Evolutionary conservation across 2,797 vertebrate genomes (phyloP).

Genomic region (Glyptemys insculpta): DNA sequence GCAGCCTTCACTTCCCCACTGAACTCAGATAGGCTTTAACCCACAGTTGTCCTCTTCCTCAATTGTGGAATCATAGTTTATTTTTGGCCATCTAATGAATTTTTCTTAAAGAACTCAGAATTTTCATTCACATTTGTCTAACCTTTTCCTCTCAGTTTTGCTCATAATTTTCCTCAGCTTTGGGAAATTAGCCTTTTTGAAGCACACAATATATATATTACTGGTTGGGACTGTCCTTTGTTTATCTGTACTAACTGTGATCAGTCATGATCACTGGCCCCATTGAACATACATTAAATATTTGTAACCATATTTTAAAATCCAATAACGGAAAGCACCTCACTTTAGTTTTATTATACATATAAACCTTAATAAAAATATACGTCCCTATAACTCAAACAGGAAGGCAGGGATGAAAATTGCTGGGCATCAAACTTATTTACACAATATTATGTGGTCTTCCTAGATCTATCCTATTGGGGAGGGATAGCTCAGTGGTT

Average conservation of each 20-base stretch:
- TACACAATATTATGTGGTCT: neutral
- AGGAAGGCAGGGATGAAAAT: neutral
- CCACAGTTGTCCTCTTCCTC: neutral
- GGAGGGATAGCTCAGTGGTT: no score
- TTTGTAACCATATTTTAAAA: neutral
- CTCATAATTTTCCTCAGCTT: neutral
- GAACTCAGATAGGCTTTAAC: neutral
- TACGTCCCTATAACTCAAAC: neutral
- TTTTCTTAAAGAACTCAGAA: accelerated
- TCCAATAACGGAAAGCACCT: neutral
- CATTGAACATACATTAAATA: neutral
- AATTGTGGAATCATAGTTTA: neutral
- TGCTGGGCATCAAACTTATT: neutral
- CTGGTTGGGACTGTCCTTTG: neutral
- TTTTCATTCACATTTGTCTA: neutral
- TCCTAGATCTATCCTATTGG: neutral
- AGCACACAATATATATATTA: accelerated
- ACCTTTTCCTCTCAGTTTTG: neutral
- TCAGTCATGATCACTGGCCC: neutral
- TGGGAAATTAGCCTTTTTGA: neutral
- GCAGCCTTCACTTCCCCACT: neutral
- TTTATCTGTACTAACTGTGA: neutral
- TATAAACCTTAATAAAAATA: no score
- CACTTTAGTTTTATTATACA: neutral
- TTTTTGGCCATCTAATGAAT: neutral